phyloP scores from a whole-genome alignment of 2,113 vertebrate species.

The pig (Sus scrofa) region T2T-Sscrofa CM000817.6:51043001-51043500 shows the following conservation, averaged over 20 bases:
- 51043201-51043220: no score
- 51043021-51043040: not conserved
- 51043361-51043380: not conserved
- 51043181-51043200: no score
- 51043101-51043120: not conserved
- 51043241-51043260: no score
- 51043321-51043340: no score
- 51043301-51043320: no score
- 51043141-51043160: not conserved
- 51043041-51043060: not conserved
- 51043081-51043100: not conserved
- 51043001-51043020: not conserved
- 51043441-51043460: no score
- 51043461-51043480: no score
- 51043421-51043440: not conserved
- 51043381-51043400: not conserved
- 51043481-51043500: not conserved
- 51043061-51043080: not conserved
- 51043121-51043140: not conserved
- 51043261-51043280: no score
- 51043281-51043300: no score
- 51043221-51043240: no score
- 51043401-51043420: no score
- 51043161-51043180: no score
- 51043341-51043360: not conserved